These are phyloP conservation scores for Neosilurus hyrtlii DNA, from an alignment of 2,797 vertebrate species.

Conservation along the genomic window DNA sequence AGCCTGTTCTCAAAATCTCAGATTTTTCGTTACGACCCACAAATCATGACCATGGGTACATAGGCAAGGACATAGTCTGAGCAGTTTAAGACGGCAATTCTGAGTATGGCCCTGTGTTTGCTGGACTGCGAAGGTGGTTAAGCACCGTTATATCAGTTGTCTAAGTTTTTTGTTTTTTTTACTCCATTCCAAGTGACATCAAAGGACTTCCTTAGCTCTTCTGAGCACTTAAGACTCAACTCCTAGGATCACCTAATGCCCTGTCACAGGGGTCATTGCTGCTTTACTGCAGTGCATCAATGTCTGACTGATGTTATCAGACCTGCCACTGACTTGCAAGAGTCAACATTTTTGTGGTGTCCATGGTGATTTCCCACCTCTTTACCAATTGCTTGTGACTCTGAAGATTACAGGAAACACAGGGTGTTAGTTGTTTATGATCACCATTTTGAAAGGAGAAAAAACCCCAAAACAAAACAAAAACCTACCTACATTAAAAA, in stretches of 20 bases:
- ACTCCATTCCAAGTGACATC: conserved; percentile 16
- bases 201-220: conserved; percentile 34
- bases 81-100: not conserved
- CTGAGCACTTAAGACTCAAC: conserved; percentile 31
- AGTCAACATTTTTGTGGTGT: conserved; percentile 51
- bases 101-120: not conserved
- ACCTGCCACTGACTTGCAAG: conserved; percentile 18
- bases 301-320: conserved; percentile 43
- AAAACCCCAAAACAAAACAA: not conserved
- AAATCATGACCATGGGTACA: not conserved
- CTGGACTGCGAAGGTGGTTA: not conserved
- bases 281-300: conserved; percentile 16
- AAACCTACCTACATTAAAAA: not conserved
- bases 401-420: not conserved
- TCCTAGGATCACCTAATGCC: conserved; percentile 29
- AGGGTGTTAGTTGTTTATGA: not conserved
- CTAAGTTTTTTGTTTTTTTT: not conserved
- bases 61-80: not conserved
- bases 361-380: conserved; percentile 42
- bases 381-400: conserved; percentile 22
- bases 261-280: conserved; percentile 26
- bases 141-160: conserved; percentile 3
- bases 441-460: not conserved
- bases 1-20: not conserved
- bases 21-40: not conserved